Evolutionary conservation across 2,797 vertebrate species (phyloP), one percentile per base, ranked within the genome.

Genomic region (Paguma larvata): DNA sequence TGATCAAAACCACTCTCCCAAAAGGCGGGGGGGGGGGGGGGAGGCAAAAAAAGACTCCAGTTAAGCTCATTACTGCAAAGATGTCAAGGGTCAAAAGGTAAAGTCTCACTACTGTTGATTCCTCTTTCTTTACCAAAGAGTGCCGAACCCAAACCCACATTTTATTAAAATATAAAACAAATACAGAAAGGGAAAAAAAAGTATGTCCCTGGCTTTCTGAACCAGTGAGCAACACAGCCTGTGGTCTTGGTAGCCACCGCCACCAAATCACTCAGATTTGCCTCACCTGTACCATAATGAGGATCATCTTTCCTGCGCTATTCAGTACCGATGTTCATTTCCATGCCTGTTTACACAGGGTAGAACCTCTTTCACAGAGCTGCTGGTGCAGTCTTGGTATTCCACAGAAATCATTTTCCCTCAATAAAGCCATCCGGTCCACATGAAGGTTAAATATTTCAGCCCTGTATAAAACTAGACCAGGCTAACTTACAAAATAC

Each of bases 151-250:
- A 72, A 41, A 48, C 13, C 18, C 72, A 77, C 34, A 56, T 86
- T 63, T 94, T 80, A 89, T 68, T 86, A 59, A 94, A 90, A 96
- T 84, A 83, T n/a, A 93, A 94, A 85, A 59, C 34, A 96, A 70
- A 48, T 85, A 38, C 48, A 3, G 34, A 86, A 62, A 56, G n/a
- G 34, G 82, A 15, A 77, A 75, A 88, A 90, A 63, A 83, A 94
- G 72, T 38, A 85, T 2, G 8, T 7, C 9, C 46, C 34, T 70
- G 38, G 56, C 34, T 21, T 94, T 70, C 87, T 51, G 48, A 85
- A 78, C 9, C 19, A 18, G 68, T 41, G 56, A n/a, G 83, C 62
- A 79, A 34, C 27, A 10, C 15, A 51, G 77, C 27, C 21, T 19
- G 4, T 46, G 38, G 44, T 51, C 34, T 62, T 65, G 63, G 56